phyloP scores from a whole-genome alignment of 2,797 vertebrate species.

The Linurgus olivaceus region DNA sequence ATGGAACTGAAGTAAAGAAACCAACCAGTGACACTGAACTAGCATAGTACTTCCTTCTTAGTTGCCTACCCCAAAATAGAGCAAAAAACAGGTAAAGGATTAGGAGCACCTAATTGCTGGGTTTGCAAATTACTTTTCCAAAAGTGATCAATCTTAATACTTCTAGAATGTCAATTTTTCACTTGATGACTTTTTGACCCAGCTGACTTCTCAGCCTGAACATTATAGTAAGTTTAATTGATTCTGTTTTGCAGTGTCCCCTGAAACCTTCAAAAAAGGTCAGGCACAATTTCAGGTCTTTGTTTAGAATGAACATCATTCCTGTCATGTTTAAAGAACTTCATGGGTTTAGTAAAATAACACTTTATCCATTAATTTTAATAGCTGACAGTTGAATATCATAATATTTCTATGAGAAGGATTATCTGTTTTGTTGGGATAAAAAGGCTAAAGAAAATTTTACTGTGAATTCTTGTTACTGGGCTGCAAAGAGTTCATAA shows the following conservation, averaged over 20 bases:
- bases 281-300: background rate
- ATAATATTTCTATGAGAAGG: background rate
- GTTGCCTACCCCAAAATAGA: background rate
- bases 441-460: background rate
- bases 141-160: background rate
- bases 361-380: background rate
- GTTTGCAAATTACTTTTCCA: background rate
- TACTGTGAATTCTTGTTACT: background rate
- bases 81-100: background rate
- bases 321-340: background rate
- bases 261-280: background rate
- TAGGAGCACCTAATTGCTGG: background rate
- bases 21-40: background rate
- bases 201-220: background rate
- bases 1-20: background rate
- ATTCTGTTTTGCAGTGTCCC: background rate
- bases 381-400: background rate
- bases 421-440: background rate
- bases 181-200: background rate
- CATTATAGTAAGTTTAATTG: background rate
- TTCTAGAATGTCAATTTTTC: background rate
- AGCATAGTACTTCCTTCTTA: background rate
- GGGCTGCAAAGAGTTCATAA: background rate
- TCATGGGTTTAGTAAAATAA: background rate
- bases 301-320: background rate